phyloP scores from a whole-genome alignment of 2,113 vertebrate species.

The Chrysochloris asiatica region DNA sequence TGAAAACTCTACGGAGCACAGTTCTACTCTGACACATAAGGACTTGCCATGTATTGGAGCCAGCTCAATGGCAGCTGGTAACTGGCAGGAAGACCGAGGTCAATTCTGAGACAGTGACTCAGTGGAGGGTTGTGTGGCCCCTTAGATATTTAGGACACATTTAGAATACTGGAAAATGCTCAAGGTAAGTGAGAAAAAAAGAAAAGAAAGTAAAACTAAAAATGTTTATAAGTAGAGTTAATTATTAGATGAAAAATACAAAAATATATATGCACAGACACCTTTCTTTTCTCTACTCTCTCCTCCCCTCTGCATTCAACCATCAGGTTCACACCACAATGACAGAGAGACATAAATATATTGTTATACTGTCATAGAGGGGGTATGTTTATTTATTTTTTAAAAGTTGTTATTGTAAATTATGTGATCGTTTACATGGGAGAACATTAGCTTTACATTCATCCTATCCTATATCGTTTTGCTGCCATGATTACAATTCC shows the following conservation, averaged over 20 bases:
- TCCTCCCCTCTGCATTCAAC: background rate
- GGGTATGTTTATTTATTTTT: background rate
- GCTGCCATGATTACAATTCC: no score
- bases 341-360: background rate
- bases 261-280: background rate
- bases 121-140: background rate
- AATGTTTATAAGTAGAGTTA: background rate
- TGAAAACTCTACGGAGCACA: background rate
- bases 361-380: rapidly evolving
- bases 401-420: no score
- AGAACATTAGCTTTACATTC: no score
- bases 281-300: background rate
- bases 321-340: rapidly evolving
- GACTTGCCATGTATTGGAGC: background rate
- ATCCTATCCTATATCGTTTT: no score
- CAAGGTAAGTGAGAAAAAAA: background rate
- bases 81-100: background rate
- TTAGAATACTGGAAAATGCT: background rate
- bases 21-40: background rate
- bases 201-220: background rate
- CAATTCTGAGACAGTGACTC: background rate
- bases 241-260: background rate
- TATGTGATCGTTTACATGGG: no score
- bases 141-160: background rate
- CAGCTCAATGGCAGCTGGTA: background rate